These are phyloP conservation scores for Drosophila insularis DNA, from an alignment of 1,140 invertebrate genomes.

Conservation along the genomic window DNA sequence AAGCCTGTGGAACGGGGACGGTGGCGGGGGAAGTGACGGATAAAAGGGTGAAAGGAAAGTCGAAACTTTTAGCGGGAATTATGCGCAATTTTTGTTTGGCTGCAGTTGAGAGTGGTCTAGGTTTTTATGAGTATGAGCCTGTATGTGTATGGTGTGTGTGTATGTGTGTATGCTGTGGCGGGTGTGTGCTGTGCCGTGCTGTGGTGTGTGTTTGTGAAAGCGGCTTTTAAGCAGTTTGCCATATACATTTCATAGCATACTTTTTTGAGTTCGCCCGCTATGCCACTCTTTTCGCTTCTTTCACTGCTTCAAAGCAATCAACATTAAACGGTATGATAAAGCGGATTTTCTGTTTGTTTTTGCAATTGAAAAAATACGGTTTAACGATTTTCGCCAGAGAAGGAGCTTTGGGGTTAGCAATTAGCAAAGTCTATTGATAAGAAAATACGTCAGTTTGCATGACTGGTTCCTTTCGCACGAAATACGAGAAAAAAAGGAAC, in stretches of 20 bases:
- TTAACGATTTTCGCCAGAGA: not conserved
- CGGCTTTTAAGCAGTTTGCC: slow-evolving; percentile 60
- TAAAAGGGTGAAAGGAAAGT: slow-evolving; percentile 21
- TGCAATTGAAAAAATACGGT: not conserved
- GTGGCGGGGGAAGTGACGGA: not conserved
- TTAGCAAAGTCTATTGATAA: slow-evolving; percentile 17
- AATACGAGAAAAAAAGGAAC: too few species aligned
- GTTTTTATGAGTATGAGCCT: slow-evolving; percentile 44
- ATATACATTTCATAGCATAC: slow-evolving; percentile 48
- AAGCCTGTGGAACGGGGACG: too few species aligned
- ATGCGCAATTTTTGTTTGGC: slow-evolving; percentile 75
- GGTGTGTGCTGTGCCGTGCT: slow-evolving; percentile 35
- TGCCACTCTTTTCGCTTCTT: slow-evolving; percentile 8
- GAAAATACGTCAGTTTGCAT: slow-evolving; percentile 5
- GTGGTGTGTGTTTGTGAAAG: slow-evolving; percentile 32
- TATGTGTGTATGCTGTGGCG: slow-evolving; percentile 34
- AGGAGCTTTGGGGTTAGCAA: not conserved
- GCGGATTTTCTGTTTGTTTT: slow-evolving; percentile 1
- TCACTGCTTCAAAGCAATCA: slow-evolving; percentile 67
- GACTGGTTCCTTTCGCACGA: not conserved
- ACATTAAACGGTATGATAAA: slow-evolving; percentile 50
- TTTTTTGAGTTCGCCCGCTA: slow-evolving; percentile 20
- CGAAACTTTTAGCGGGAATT: slow-evolving; percentile 72
- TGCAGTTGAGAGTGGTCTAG: slow-evolving; percentile 54
- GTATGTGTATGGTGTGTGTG: slow-evolving; percentile 35